Evolutionary conservation across 2,797 vertebrate genomes (phyloP).

Genomic region (Calcarius lapponicus): DNA sequence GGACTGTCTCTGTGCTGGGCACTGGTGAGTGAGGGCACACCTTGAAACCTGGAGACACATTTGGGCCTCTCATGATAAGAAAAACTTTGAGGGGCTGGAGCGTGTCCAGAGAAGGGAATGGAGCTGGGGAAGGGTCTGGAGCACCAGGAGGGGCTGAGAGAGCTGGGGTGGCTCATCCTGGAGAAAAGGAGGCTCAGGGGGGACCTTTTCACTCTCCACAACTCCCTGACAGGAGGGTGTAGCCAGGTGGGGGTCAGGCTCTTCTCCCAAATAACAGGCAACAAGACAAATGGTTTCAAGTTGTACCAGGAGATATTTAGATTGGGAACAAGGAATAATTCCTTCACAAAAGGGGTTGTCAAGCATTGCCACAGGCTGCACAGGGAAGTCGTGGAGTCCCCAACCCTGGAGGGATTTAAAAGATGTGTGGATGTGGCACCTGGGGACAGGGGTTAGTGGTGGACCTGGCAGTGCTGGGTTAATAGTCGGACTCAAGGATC

Average conservation of each 20-base stretch:
- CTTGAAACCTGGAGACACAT: background rate
- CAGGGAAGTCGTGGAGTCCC: background rate
- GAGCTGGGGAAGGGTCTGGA: background rate
- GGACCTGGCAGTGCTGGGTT: background rate
- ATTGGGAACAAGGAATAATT: background rate
- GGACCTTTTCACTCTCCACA: background rate
- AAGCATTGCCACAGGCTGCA: background rate
- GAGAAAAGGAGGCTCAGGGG: background rate
- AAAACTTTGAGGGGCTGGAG: background rate
- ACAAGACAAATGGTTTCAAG: background rate
- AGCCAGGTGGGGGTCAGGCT: background rate
- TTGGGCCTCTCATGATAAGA: background rate
- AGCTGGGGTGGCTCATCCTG: background rate
- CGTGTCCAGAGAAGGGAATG: rapidly evolving
- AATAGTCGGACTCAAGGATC: too few relatives aligned
- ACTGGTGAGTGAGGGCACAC: background rate
- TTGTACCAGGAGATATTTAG: background rate
- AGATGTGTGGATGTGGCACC: rapidly evolving
- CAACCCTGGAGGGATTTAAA: background rate
- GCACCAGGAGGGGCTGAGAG: background rate
- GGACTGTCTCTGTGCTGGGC: background rate
- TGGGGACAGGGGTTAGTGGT: background rate
- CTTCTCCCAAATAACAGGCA: background rate
- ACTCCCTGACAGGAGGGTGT: rapidly evolving
- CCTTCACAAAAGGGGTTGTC: background rate